Evolutionary conservation across 2,113 vertebrate genomes (phyloP), one percentile per base, ranked within the genome.

Genomic region (Mus spicilegus): DNA sequence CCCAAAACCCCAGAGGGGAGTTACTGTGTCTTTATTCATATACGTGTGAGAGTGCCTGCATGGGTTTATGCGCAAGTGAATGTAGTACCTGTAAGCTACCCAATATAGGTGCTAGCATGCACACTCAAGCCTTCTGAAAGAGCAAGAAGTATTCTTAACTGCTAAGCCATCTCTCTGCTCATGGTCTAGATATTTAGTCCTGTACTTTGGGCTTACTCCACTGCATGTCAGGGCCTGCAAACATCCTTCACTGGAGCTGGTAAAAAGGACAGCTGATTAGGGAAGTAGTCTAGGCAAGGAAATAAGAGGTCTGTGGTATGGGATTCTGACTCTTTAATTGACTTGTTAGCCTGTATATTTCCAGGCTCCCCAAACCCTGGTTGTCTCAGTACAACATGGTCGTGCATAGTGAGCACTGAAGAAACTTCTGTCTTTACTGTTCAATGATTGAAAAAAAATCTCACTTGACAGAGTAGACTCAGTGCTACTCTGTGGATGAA

Each of bases 381-480:
- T 72, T 88, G 49, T 93, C 86, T 76, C 70, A 28, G 8, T 91
- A 30, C 85, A 85, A 78, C 54, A 78, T 95, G 72, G 33, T 58
- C 49, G 19, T 87, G 16, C 24, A 33, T n/a, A 46, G 30, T 49
- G 51, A 17, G 28, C 72, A 91, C 33, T 77, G 58, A 42, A 73
- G 28, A 86, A 7, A 6, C 63, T 86, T 42, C 26, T 69, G 33
- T 28, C 65, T 78, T 81, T 81, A 42, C 51, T 58, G 39, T 72
- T 90, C 93, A 93, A 7, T 49, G 56, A 58, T 65, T 22, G 42
- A 95, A 92, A 67, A 67, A n/a, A n/a, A n/a, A 85, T 75, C 87
- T 65, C 46, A 46, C 42, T 93, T 70, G 81, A 70, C 58, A 87
- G 87, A 97, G 58, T 42, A 24, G 28, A 87, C 77, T 75, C 46